These are phyloP conservation scores for Gopherus evgoodei DNA, from an alignment of 2,113 vertebrate genomes.

Conservation along the genomic window DNA sequence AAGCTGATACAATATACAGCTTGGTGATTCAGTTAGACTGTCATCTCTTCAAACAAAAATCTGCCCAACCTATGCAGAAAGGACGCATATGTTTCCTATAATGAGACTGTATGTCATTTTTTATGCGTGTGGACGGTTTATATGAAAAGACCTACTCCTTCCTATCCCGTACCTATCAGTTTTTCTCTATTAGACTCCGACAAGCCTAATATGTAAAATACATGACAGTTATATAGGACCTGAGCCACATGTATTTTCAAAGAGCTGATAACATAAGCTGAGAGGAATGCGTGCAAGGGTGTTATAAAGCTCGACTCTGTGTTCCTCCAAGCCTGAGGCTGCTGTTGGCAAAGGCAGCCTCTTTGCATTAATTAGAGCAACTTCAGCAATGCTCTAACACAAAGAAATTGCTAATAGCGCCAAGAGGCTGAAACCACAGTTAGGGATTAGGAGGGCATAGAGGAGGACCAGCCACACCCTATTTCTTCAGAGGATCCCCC, in stretches of 20 bases:
- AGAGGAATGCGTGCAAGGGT: accelerated
- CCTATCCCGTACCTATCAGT: constrained; percentile 1
- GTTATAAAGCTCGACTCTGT: neutral
- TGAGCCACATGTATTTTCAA: constrained; percentile 9
- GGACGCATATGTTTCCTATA: constrained; percentile 74
- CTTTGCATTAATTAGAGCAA: neutral
- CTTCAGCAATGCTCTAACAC: neutral
- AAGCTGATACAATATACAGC: constrained; percentile 46
- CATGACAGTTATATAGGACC: neutral
- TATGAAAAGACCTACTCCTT: constrained; percentile 62
- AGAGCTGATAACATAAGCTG: accelerated
- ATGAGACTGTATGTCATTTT: constrained; percentile 51
- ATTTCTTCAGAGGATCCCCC: neutral
- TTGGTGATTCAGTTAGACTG: constrained; percentile 69
- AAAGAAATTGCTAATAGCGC: neutral
- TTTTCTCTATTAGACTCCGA: constrained; percentile 34
- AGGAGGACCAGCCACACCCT: neutral
- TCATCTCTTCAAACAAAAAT: constrained; percentile 70
- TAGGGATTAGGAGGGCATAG: neutral
- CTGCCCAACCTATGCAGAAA: constrained; percentile 53
- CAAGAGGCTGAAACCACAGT: neutral
- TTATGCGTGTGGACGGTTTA: constrained; percentile 48
- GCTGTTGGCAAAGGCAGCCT: neutral
- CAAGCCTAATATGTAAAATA: constrained; percentile 24
- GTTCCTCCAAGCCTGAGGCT: neutral